Base-by-base conservation (phyloP, 2,888 invertebrate species). In the Gasteruption jaculator region DNA sequence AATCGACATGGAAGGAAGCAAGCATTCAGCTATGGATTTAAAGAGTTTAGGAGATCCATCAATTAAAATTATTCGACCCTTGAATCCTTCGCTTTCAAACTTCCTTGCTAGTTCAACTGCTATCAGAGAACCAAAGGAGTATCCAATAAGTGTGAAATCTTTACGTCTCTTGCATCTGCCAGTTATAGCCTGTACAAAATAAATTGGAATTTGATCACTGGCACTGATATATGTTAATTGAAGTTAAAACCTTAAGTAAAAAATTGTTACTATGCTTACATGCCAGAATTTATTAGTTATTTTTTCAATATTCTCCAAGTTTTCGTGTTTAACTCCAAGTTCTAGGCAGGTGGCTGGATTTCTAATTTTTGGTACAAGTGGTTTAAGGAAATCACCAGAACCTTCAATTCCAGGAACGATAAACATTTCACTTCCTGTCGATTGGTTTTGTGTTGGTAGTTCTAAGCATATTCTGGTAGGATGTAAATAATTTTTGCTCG, bases 101-200 rank as follows among this genome's bases (percentile, higher is more conserved):
- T 79, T 75, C 6, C 80, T 72, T 4, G 83, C 85, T 44, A 94
- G 72, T 64, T 92, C 88, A 41, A 93, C 70, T 0, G 86, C 84
- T 14, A 92, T 74, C 15, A 86, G 68, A 0, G 84, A 75, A 30
- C 96, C 96, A 61, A 83, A 94, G 10, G 95, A 96, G 74, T 96
- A 94, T 2, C 88, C 95, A 10, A 87, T 79, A 1, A 96, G 64
- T 43, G 80, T 79, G 72, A 86, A 93, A 1, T 60, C 50, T 31
- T 53, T 48, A 6, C 58, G 55, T 21, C 32, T 42, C 36, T 62
- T 53, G 14, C 39, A 63, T 8, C 76, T 73, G 25, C 75, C 70
- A 39, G 77, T 73, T 6, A 85, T 75, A 53, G 79, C 72, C 84
- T 86, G 59, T 6, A 46, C 35, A 24, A 21, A 5, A 32, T 32